Conservation (phyloP, 1,140 invertebrate species). For the Mamestra configurata region DNA sequence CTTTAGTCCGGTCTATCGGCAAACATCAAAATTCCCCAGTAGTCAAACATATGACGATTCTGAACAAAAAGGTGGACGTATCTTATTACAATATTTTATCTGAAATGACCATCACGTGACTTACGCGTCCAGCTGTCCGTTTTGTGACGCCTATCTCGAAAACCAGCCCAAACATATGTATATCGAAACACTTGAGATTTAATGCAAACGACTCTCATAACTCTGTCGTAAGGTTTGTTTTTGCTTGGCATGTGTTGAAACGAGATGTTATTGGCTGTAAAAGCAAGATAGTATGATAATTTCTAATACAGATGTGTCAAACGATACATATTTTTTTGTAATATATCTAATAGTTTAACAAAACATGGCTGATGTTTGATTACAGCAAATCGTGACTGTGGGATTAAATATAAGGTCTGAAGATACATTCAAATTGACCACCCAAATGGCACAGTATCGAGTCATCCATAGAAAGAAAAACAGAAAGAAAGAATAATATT, state of each 20-base stretch:
- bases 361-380: constrained; percentile 45
- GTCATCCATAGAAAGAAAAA: too few relatives aligned
- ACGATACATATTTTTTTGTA: constrained; percentile 44
- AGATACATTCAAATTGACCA: not conserved
- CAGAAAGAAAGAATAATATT: too few relatives aligned
- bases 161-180: not conserved
- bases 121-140: constrained; percentile 54
- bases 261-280: not conserved
- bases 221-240: not conserved
- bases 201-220: not conserved
- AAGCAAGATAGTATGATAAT: not conserved
- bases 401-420: not conserved
- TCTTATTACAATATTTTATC: constrained; percentile 52
- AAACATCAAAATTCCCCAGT: not conserved
- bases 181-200: not conserved
- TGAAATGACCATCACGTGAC: constrained; percentile 57
- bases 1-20: not conserved
- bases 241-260: not conserved
- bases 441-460: not conserved
- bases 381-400: constrained; percentile 33
- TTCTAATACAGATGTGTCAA: constrained; percentile 50
- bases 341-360: constrained; percentile 37
- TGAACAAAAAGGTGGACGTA: constrained; percentile 19
- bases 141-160: constrained; percentile 47
- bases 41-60: constrained; percentile 9